Evolutionary conservation across 2,113 vertebrate species (phyloP).

Genomic region (Mobula birostris): DNA sequence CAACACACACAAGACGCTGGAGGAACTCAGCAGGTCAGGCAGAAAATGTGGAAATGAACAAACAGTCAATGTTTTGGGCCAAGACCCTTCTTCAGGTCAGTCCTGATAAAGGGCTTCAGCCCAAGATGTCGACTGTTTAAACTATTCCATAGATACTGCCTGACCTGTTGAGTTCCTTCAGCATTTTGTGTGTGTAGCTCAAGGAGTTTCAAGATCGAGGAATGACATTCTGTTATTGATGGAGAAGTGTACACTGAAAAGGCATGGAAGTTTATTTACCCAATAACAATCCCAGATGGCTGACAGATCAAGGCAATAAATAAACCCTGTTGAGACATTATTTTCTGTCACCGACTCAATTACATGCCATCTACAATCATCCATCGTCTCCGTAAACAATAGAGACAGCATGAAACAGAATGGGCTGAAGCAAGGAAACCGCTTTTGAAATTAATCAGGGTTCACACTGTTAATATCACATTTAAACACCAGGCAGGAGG

Average conservation of each 20-base stretch:
- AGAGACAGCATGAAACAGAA: not conserved
- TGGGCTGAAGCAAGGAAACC: not conserved
- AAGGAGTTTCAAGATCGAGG: not conserved
- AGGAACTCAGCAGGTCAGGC: too few relatives aligned
- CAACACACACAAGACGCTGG: too few relatives aligned
- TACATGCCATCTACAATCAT: not conserved
- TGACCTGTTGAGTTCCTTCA: too few relatives aligned
- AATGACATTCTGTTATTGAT: not conserved
- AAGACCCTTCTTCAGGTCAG: too few relatives aligned
- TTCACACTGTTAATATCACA: not conserved
- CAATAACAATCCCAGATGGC: slow-evolving; percentile 12
- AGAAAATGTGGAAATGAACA: too few relatives aligned
- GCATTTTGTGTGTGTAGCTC: too few relatives aligned
- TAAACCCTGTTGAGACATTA: not conserved
- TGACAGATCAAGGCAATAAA: slow-evolving; percentile 23
- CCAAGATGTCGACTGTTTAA: too few relatives aligned
- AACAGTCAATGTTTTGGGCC: too few relatives aligned
- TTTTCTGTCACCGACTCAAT: slow-evolving; percentile 25
- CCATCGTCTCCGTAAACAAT: not conserved
- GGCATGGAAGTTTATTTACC: not conserved
- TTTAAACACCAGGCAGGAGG: not conserved
- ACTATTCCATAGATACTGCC: too few relatives aligned
- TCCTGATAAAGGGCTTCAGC: too few relatives aligned
- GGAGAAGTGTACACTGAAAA: not conserved
- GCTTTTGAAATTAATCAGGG: not conserved